Conservation (phyloP, 2,113 vertebrate genomes). For the Octodon degus region DNA sequence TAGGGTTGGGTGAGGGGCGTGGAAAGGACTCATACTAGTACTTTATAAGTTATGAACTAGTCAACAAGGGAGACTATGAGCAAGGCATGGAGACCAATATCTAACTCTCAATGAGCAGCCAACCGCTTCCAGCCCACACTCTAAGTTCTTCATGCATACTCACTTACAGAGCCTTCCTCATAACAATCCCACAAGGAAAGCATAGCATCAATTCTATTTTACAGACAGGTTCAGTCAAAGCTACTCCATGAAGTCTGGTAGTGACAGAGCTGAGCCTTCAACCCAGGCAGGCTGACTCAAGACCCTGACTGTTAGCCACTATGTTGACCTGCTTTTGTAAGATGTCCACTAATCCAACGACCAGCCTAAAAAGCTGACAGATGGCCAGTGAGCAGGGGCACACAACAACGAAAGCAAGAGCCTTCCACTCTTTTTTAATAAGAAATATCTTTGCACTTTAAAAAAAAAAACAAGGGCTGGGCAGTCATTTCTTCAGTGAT, state of each 20-base stretch:
- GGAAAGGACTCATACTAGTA: background rate
- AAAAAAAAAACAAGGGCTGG: background rate
- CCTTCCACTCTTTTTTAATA: background rate
- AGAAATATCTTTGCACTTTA: conserved; percentile 16
- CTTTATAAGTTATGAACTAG: background rate
- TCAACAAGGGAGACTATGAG: background rate
- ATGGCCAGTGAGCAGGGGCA: background rate
- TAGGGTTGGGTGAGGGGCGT: background rate
- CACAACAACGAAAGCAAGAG: background rate
- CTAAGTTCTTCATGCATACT: background rate
- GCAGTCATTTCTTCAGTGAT: background rate
- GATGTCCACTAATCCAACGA: background rate
- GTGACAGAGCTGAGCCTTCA: background rate
- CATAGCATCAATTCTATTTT: background rate
- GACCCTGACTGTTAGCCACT: background rate
- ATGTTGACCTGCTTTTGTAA: conserved; percentile 46
- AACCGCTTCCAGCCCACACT: background rate
- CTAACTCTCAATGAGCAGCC: background rate
- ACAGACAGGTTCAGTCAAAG: background rate
- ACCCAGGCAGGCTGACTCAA: background rate
- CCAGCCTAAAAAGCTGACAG: conserved; percentile 1
- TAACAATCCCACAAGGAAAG: background rate
- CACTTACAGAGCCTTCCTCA: background rate
- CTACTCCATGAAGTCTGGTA: background rate
- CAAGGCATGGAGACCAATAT: background rate